Evolutionary conservation across 2,888 invertebrate genomes (phyloP).

Genomic region (Micoletzkya japonica): DNA sequence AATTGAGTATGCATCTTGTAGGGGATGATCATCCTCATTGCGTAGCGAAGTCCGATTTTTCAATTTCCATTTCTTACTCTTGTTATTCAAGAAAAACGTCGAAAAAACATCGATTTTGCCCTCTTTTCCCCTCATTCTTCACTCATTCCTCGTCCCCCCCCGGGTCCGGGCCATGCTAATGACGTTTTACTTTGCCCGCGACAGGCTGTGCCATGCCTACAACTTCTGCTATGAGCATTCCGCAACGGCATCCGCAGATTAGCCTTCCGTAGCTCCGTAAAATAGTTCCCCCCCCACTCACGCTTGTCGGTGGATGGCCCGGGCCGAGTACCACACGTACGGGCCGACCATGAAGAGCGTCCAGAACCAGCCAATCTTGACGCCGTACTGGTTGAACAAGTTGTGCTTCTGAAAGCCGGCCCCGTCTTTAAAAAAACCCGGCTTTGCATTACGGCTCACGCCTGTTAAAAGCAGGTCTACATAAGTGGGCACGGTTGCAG

Average conservation of each 20-base stretch:
- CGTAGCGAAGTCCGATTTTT: no score
- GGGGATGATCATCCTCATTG: no score
- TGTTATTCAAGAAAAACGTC: no score
- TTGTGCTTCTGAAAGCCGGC: constrained; percentile 80
- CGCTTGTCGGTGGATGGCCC: constrained; percentile 68
- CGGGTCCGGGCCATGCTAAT: no score
- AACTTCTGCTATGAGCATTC: neutral
- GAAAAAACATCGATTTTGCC: no score
- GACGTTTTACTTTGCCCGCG: no score
- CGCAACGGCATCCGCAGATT: neutral
- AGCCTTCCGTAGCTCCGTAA: neutral
- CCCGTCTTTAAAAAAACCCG: neutral
- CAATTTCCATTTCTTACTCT: no score
- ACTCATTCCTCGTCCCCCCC: no score
- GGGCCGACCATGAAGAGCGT: constrained; percentile 79
- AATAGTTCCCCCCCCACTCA: neutral
- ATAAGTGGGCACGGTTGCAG: no score
- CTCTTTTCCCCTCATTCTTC: no score
- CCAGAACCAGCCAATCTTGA: constrained; percentile 98
- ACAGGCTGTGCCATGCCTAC: no score
- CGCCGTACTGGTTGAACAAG: constrained; percentile 87
- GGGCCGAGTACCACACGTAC: constrained; percentile 71
- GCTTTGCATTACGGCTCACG: neutral
- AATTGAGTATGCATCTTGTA: no score
- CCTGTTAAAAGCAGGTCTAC: neutral